phyloP scores from a whole-genome alignment of 2,888 invertebrate genomes.

The Clitarchus hookeri region DNA sequence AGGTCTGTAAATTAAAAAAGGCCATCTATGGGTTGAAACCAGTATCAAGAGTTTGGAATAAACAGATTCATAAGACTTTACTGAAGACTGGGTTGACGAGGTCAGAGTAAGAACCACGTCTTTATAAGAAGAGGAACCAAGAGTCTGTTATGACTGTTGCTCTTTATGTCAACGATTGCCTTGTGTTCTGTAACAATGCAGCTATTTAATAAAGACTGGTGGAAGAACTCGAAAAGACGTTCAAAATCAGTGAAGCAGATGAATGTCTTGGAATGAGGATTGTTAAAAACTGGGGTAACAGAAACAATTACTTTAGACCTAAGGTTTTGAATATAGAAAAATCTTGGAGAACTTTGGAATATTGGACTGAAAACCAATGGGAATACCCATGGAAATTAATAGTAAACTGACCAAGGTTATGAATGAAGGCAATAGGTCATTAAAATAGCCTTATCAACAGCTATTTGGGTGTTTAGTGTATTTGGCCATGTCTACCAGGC shows the following conservation, averaged over 20 bases:
- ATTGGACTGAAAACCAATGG: background rate
- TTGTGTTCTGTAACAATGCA: background rate
- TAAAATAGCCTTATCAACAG: background rate
- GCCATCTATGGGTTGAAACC: background rate
- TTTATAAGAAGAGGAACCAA: background rate
- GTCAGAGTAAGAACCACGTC: background rate
- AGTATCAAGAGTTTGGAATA: conserved; percentile 1
- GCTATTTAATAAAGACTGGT: too few species aligned
- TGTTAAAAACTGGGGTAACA: background rate
- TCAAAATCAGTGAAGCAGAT: background rate
- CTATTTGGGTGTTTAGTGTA: background rate
- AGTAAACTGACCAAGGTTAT: background rate
- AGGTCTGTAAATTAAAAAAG: background rate
- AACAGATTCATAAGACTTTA: background rate
- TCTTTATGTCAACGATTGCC: background rate
- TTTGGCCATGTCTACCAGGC: background rate
- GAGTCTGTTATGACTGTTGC: background rate
- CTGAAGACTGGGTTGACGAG: background rate
- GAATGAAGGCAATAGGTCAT: background rate
- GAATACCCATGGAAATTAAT: background rate
- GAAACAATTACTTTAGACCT: too few species aligned
- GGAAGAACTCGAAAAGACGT: background rate
- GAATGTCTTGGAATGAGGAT: background rate
- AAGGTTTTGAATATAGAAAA: background rate
- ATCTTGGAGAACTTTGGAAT: background rate